Percentiles rank a stretch among this genome's conserved stretches.
These are phyloP conservation scores for Pyxicephalus adspersus DNA, from an alignment of 2,113 vertebrate species.

Conservation along the genomic window DNA sequence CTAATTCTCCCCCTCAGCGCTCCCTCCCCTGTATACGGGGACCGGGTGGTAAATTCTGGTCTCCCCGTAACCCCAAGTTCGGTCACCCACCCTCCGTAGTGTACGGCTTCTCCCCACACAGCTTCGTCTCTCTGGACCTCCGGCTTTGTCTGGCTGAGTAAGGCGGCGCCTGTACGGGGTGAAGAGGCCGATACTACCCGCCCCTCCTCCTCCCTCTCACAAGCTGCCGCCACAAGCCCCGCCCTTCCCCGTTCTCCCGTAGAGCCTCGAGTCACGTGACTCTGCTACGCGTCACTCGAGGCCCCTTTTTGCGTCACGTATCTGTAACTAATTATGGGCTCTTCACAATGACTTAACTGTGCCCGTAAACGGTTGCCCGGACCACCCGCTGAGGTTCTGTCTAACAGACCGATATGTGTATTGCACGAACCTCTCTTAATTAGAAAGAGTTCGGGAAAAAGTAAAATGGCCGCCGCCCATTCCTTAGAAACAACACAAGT, in stretches of 20 bases:
- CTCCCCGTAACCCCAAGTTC: too few relatives aligned
- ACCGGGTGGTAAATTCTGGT: too few relatives aligned
- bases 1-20: too few relatives aligned
- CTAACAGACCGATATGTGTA: too few relatives aligned
- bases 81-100: not conserved
- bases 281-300: not conserved
- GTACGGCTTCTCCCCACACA: not conserved
- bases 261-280: too few relatives aligned
- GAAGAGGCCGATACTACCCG: conserved; percentile 4
- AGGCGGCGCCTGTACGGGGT: not conserved
- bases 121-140: not conserved
- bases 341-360: too few relatives aligned
- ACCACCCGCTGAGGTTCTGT: too few relatives aligned
- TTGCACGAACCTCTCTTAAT: too few relatives aligned
- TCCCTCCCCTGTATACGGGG: not conserved
- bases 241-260: not conserved
- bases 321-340: too few relatives aligned
- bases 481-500: not conserved
- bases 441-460: not conserved
- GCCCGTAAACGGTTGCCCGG: too few relatives aligned
- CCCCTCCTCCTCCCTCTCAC: not conserved
- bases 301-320: not conserved
- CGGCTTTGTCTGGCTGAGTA: conserved; percentile 28
- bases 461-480: conserved; percentile 27
- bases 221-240: not conserved